Evolutionary conservation across 2,888 invertebrate species (phyloP), one percentile per base, ranked within the genome.

Genomic region (Pandemis cinnamomeana): DNA sequence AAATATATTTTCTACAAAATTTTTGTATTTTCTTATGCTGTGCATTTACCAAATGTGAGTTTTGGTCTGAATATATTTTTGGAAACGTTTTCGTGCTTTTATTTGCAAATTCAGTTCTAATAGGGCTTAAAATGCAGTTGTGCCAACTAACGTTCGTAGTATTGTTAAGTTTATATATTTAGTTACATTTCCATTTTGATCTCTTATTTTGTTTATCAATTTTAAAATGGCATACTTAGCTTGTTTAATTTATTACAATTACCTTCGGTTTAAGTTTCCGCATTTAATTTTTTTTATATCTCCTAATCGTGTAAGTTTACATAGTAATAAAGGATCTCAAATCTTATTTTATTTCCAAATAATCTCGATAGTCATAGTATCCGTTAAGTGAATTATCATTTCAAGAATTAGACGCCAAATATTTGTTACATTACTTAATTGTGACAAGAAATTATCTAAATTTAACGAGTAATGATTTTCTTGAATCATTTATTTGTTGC

Each of bases 291-390:
- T 80, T 80, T 11, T 46, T 46, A 46, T 46, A 80, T 79, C 75
- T 78, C 80, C 82, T 80, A 82, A 82, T 79, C 72, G 79, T 82
- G 80, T 73, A 73, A 80, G 77, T 84, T 83, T 81, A 82, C 81
- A 75, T 82, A 84, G 81, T 81, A 87, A 80, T 76, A 84, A 85
- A 85, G 88, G 93, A 93, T 94, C 93, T 94, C 93, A 91, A 87
- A 85, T 89, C 86, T 88, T 83, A 87, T 87, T 89, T 90, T 86
- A 93, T 89, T 93, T 91, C 92, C 92, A 93, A 93, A 92, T 90
- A 89, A 87, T 87, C 80, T 85, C 86, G 86, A 87, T 92, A 93
- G 93, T 94, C 92, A 91, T 89, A 86, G 82, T 83, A 80, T 83
- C 84, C 77, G 80, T 84, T 86, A 85, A 79, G 83, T 82, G 74